Conservation (phyloP, 2,888 invertebrate species). For the Athripsodes cinereus region DNA sequence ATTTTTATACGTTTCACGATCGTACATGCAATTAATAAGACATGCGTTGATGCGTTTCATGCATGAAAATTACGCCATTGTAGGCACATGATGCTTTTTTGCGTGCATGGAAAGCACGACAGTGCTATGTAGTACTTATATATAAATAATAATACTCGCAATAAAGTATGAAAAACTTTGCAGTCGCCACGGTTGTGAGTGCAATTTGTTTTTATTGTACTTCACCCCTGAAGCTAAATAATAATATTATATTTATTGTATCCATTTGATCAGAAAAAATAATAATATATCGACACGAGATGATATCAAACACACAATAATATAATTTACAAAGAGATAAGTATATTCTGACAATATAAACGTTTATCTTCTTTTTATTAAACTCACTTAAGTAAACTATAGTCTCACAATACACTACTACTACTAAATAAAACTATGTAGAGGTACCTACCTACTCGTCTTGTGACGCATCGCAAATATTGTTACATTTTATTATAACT, state of each 20-base stretch:
- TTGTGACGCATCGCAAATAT: too few relatives aligned
- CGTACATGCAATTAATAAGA: too few relatives aligned
- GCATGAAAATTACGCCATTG: too few relatives aligned
- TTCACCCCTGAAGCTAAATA: not conserved
- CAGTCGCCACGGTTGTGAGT: not conserved
- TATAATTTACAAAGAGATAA: not conserved
- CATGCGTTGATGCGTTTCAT: too few relatives aligned
- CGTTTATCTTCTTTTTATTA: not conserved
- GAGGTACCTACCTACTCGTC: too few relatives aligned
- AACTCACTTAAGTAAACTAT: not conserved
- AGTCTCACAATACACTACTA: not conserved
- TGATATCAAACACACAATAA: not conserved
- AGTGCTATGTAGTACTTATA: too few relatives aligned
- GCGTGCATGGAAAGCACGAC: too few relatives aligned
- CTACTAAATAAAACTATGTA: too few relatives aligned
- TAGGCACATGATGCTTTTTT: too few relatives aligned
- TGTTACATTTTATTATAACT: too few relatives aligned
- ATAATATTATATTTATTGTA: not conserved
- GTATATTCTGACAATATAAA: not conserved
- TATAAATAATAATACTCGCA: too few relatives aligned
- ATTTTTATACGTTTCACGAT: too few relatives aligned
- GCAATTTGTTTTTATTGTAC: conserved; percentile 7
- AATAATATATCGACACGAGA: not conserved
- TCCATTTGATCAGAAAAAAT: not conserved
- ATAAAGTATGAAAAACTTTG: not conserved